phyloP scores from a whole-genome alignment of 2,888 invertebrate genomes.

The Junonia oenone region DNA sequence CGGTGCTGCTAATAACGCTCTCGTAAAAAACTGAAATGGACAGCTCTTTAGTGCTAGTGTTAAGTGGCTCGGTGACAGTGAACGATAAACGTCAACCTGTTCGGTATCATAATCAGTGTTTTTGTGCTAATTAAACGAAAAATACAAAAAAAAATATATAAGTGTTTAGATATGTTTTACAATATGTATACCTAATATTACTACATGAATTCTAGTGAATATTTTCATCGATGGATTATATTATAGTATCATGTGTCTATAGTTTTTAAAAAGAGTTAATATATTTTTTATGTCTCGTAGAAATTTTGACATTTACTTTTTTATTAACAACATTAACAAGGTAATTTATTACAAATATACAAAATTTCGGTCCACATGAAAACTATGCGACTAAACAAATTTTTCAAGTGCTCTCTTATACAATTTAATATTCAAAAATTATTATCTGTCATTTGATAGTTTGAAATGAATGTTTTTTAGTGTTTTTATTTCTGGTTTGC shows the following conservation, averaged over 20 bases:
- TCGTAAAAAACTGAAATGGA: conserved; percentile 1
- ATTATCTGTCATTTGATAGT: background rate
- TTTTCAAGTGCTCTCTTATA: background rate
- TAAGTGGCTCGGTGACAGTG: background rate
- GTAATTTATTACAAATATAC: background rate
- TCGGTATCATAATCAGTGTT: background rate
- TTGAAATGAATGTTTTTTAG: background rate
- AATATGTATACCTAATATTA: background rate
- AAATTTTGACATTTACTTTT: too few species aligned
- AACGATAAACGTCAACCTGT: too few species aligned
- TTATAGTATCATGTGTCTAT: background rate
- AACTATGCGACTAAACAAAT: background rate
- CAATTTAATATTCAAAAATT: background rate
- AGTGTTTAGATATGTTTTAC: background rate
- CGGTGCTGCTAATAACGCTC: background rate
- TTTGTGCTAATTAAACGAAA: background rate
- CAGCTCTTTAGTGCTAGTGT: conserved; percentile 6
- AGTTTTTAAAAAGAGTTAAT: background rate
- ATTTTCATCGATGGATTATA: background rate
- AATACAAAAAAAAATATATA: background rate
- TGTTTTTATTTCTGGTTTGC: background rate
- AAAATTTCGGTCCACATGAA: background rate
- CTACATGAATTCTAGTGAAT: background rate
- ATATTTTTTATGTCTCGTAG: background rate
- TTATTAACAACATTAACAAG: background rate